Conservation (phyloP, 92 coral and sea anemone species). For the Chrysogorgia sp. region DNA sequence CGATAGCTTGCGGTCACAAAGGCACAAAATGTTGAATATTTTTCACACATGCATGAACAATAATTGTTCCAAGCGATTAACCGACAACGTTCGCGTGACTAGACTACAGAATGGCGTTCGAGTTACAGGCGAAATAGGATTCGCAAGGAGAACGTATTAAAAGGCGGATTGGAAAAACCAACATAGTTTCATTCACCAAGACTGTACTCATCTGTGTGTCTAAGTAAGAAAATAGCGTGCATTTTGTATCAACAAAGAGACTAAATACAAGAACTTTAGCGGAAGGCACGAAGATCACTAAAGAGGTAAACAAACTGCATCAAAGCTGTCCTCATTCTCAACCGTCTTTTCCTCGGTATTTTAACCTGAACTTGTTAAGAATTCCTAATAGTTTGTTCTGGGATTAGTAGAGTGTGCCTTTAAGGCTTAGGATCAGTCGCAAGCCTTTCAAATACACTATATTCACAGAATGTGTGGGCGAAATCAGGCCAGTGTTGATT, state of each 20-base stretch:
- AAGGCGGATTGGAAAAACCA: neutral
- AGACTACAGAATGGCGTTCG: neutral
- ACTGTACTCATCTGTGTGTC: no score
- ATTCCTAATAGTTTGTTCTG: neutral
- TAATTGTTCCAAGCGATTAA: no score
- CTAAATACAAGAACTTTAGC: no score
- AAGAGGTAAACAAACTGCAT: no score
- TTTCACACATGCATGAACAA: neutral
- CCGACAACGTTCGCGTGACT: no score
- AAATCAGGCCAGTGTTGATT: constrained; percentile 8
- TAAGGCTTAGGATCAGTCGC: constrained; percentile 15
- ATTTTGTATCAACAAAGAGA: no score
- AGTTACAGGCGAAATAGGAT: neutral
- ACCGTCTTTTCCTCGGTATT: no score
- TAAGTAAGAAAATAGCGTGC: no score
- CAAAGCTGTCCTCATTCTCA: no score
- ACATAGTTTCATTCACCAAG: no score
- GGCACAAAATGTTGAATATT: neutral
- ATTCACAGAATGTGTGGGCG: constrained; percentile 27
- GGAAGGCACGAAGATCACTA: no score
- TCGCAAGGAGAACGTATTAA: neutral
- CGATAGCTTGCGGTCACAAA: neutral
- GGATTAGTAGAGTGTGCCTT: constrained; percentile 7
- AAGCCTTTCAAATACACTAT: neutral
- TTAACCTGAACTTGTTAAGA: neutral